Evolutionary conservation across 2,113 vertebrate genomes (phyloP), one percentile per base, ranked within the genome.

Genomic region (Vulpes ferrilata): DNA sequence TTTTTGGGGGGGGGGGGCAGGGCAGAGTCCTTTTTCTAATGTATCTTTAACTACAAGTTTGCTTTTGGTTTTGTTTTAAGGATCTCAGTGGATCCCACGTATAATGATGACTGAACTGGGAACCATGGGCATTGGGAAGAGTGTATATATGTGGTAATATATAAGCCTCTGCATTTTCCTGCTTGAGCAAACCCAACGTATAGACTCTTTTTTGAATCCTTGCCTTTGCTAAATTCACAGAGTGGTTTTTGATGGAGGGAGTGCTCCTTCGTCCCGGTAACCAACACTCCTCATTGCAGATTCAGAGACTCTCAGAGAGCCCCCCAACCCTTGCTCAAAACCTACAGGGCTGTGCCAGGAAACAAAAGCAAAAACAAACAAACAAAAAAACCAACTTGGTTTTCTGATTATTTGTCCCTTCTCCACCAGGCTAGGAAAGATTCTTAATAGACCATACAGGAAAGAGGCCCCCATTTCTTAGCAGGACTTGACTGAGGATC

Each of bases 401-500:
- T 93, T 95, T 84, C 95, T 96, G 89, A 69, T 79, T 53, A 57
- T 38, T 59, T 35, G 51, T 78, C 90, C 43, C 59, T 89, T 73
- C 74, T 80, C 23, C 69, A 53, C 51, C 83, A 80, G 55, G 3
- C 76, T 38, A 65, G 90, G 19, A 55, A 87, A 95, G 95, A 90
- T 96, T 93, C 84, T 94, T 96, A 85, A 96, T 62, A 92, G 96
- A 96, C 32, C 60, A 94, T 69, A 71, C 92, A 91, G 95, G 92
- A 97, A 25, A 89, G 73, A 80, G n/a, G 87, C 76, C 69, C 5
- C 4, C 30, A 73, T 96, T 97, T 98, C 97, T 92, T 57, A 83
- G 7, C 97, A 97, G 97, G 93, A 94, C 92, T 97, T 98, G 67
- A 82, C 76, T 15, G 3, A 23, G 74, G 87, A 93, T 96, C 96